Evolutionary conservation across 2,113 vertebrate genomes (phyloP).

Genomic region (Aplodontia rufa): DNA sequence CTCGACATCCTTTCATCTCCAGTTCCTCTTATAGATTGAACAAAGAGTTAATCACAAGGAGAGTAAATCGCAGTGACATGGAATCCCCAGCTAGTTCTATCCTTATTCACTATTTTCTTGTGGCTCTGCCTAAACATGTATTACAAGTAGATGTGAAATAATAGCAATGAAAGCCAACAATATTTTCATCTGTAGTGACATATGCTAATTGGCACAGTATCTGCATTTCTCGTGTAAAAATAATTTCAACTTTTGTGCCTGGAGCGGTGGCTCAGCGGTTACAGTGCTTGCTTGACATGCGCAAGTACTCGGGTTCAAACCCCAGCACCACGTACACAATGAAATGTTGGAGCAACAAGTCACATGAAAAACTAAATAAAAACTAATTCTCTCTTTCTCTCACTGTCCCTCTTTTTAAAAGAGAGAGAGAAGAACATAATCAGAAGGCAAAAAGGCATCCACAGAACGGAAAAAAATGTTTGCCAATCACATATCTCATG

Average conservation of each 20-base stretch:
- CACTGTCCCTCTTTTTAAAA: too few relatives aligned
- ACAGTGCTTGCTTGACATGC: too few relatives aligned
- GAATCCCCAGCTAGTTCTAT: not conserved
- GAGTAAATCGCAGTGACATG: not conserved
- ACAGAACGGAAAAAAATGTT: not conserved
- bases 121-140: not conserved
- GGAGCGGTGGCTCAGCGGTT: too few relatives aligned
- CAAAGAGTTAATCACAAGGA: not conserved
- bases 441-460: not conserved
- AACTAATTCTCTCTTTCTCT: too few relatives aligned
- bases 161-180: not conserved
- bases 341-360: too few relatives aligned
- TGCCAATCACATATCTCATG: not conserved
- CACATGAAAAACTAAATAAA: too few relatives aligned
- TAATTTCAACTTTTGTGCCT: not conserved
- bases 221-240: not conserved
- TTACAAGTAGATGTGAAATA: not conserved
- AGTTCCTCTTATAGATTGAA: not conserved
- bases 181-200: not conserved
- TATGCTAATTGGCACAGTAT: not conserved
- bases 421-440: conserved; percentile 1
- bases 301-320: too few relatives aligned
- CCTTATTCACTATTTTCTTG: not conserved
- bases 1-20: not conserved
- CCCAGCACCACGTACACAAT: too few relatives aligned